phyloP scores from a whole-genome alignment of 2,797 vertebrate species.

The Molossus alvarezi region DNA sequence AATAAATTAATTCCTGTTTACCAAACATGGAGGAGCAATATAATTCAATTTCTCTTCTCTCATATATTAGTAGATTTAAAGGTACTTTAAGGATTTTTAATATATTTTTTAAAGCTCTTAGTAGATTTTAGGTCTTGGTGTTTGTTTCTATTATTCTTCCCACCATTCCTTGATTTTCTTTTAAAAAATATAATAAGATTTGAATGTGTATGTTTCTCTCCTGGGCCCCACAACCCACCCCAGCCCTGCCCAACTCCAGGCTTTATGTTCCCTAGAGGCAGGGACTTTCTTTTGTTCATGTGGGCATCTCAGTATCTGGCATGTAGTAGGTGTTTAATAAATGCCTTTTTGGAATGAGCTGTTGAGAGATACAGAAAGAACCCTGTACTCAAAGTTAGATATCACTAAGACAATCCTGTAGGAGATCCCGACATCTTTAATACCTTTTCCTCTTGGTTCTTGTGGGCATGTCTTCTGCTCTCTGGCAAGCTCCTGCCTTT shows the following conservation, averaged over 20 bases:
- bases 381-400: neutral
- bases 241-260: neutral
- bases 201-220: neutral
- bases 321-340: neutral
- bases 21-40: neutral
- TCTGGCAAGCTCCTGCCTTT: neutral
- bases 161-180: neutral
- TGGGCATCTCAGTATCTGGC: neutral
- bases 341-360: neutral
- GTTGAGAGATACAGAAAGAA: neutral
- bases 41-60: slow-evolving; percentile 23
- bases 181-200: neutral
- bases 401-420: neutral
- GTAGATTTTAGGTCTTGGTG: neutral
- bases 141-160: neutral
- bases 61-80: slow-evolving; percentile 16
- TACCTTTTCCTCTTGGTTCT: neutral
- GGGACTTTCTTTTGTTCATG: neutral
- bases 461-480: neutral
- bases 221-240: accelerated
- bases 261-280: neutral
- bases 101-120: neutral
- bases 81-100: neutral
- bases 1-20: neutral
- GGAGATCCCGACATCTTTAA: accelerated